Percentiles rank a stretch among this genome's conserved stretches.
phyloP scores from a whole-genome alignment of 2,888 invertebrate species.

The Diarsia mendica region DNA sequence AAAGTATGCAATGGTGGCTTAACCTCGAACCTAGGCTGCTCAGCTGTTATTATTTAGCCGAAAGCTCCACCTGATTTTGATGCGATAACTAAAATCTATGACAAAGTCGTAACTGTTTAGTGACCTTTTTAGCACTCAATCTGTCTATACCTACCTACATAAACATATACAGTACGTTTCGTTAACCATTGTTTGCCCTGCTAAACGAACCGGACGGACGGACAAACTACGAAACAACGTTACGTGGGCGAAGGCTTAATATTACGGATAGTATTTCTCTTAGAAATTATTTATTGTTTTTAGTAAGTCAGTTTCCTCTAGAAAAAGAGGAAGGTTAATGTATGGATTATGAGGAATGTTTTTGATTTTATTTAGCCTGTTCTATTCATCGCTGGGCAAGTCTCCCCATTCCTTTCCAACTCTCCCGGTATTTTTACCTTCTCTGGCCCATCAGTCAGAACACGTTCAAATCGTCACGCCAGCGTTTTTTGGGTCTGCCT shows the following conservation, averaged over 20 bases:
- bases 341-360: neutral
- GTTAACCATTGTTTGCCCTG: conserved; percentile 67
- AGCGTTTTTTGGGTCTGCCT: too few species aligned
- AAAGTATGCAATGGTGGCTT: too few species aligned
- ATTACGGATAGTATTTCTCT: neutral
- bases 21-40: too few species aligned
- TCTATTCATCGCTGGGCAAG: too few species aligned
- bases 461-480: too few species aligned
- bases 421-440: too few species aligned
- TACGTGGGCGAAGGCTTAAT: conserved; percentile 56
- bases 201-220: conserved; percentile 75
- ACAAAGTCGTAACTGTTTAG: neutral
- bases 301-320: neutral
- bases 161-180: conserved; percentile 25
- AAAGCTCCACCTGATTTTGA: neutral
- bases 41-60: too few species aligned
- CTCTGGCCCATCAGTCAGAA: too few species aligned
- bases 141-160: conserved; percentile 19
- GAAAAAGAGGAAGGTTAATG: neutral
- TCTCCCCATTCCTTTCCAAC: too few species aligned
- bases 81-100: neutral
- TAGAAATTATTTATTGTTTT: neutral
- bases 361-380: too few species aligned
- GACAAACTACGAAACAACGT: conserved; percentile 69
- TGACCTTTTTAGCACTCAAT: neutral